These are phyloP conservation scores for Cossypha heuglini DNA, from an alignment of 2,797 vertebrate species.

Conservation along the genomic window DNA sequence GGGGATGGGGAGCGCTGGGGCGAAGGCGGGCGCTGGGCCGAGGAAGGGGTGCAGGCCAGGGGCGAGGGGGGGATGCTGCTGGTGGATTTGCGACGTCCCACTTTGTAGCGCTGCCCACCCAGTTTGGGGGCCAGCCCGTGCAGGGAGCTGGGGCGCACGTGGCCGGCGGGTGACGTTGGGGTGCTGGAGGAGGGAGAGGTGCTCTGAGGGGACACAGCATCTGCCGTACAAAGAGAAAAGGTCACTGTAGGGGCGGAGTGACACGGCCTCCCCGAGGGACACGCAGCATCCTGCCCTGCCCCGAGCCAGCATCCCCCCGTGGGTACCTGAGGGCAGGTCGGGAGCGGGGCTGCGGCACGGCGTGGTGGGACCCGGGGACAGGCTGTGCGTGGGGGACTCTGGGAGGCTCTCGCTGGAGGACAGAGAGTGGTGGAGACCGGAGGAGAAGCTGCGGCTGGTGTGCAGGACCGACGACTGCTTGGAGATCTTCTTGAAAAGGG, in stretches of 20 bases:
- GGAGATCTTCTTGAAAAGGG: conserved; percentile 91
- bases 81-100: conserved; percentile 92
- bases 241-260: neutral
- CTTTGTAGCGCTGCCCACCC: conserved; percentile 86
- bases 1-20: conserved; percentile 90
- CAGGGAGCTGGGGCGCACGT: conserved; percentile 92
- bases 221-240: conserved; percentile 69
- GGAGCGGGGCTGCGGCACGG: conserved; percentile 90
- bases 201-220: conserved; percentile 86
- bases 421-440: conserved; percentile 91
- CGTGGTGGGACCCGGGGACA: conserved; percentile 87
- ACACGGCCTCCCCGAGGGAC: neutral
- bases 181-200: conserved; percentile 91
- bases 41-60: conserved; percentile 86
- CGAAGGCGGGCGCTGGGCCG: conserved; percentile 83
- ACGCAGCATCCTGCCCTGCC: neutral
- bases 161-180: conserved; percentile 88
- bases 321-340: conserved; percentile 78
- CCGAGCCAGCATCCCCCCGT: fast-evolving
- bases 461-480: conserved; percentile 90
- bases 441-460: conserved; percentile 94
- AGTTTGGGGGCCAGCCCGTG: conserved; percentile 92
- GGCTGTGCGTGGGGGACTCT: conserved; percentile 93
- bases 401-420: conserved; percentile 96
- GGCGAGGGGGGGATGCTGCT: conserved; percentile 97